These are phyloP conservation scores for Abramis brama DNA, from an alignment of 2,113 vertebrate genomes.

Conservation along the genomic window DNA sequence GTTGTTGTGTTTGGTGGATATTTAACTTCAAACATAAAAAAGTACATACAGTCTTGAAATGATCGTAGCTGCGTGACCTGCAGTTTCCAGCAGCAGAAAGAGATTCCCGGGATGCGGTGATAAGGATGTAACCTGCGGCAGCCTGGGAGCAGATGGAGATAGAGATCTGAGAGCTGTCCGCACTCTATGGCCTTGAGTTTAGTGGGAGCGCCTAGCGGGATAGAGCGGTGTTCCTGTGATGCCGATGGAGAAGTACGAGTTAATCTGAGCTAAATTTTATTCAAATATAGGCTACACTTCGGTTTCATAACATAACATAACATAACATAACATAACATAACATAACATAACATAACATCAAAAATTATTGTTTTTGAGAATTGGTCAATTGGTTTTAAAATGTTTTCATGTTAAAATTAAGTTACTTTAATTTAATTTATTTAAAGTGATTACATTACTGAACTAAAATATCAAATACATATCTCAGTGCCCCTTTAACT, in stretches of 20 bases:
- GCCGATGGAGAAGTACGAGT: background rate
- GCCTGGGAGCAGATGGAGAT: background rate
- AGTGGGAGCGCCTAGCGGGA: background rate
- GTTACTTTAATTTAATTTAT: background rate
- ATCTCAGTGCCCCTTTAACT: background rate
- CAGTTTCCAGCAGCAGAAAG: background rate
- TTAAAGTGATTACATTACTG: background rate
- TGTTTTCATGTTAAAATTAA: background rate
- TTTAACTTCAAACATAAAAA: background rate
- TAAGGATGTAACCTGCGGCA: background rate
- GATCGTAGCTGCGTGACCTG: background rate
- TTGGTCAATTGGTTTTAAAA: background rate
- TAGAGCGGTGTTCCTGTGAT: background rate
- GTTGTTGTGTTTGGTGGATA: background rate
- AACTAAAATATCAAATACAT: background rate
- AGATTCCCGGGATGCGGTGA: background rate
- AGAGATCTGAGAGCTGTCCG: constrained; percentile 13
- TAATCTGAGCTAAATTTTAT: background rate
- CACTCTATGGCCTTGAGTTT: background rate
- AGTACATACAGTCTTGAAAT: background rate
- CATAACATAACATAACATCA: background rate
- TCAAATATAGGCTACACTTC: too few species aligned
- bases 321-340: background rate
- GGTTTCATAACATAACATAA: background rate
- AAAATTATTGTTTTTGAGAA: background rate